A percentile compares a stretch with the other conserved stretches of the same genome.
phyloP scores from a whole-genome alignment of 1,140 invertebrate species.

The Bombus confusus region DNA sequence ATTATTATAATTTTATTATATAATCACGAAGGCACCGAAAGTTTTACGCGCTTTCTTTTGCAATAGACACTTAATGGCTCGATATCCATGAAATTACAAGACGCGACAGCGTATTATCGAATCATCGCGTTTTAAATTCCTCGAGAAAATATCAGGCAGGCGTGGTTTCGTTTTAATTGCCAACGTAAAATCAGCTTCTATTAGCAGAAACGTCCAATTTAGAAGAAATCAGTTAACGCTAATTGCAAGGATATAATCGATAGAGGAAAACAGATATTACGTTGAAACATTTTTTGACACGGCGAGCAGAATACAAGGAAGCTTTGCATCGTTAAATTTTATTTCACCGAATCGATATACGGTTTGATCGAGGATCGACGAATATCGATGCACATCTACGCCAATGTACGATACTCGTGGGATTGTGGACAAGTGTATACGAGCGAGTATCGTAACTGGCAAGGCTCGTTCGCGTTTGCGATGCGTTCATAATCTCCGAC shows the following conservation, averaged over 20 bases:
- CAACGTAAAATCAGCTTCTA: not conserved
- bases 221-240: not conserved
- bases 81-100: not conserved
- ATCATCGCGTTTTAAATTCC: not conserved
- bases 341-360: too few relatives aligned
- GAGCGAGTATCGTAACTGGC: slow-evolving; percentile 40
- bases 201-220: not conserved
- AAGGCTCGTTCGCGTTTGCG: slow-evolving; percentile 50
- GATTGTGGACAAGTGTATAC: slow-evolving; percentile 58
- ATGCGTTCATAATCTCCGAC: slow-evolving; percentile 57
- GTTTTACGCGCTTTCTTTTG: not conserved
- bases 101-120: not conserved
- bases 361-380: not conserved
- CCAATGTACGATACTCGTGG: slow-evolving; percentile 57
- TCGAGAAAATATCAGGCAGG: too few relatives aligned
- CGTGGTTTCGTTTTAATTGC: not conserved
- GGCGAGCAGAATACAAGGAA: rapidly evolving
- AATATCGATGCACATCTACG: slow-evolving; percentile 49
- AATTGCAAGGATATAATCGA: not conserved
- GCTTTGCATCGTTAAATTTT: not conserved
- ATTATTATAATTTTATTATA: not conserved
- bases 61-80: not conserved
- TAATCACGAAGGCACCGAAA: not conserved
- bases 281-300: too few relatives aligned
- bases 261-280: too few relatives aligned